phyloP scores from a whole-genome alignment of 2,797 vertebrate genomes.

The Helarctos malayanus region DNA sequence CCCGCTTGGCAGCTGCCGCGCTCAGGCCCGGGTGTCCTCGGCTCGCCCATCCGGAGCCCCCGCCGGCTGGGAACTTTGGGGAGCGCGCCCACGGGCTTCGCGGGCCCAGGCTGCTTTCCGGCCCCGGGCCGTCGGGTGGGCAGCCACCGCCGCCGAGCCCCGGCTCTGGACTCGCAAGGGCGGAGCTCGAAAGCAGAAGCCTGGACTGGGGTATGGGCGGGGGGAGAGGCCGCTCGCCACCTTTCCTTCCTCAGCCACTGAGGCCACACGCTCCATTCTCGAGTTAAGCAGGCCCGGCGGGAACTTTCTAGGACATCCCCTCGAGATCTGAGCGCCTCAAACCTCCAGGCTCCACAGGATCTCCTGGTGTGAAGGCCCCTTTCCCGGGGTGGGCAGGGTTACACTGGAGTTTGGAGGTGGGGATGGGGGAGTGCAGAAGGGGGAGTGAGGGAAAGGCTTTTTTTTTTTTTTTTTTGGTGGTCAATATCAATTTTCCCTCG shows the following conservation, averaged over 20 bases:
- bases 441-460: constrained; percentile 3
- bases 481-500: constrained; percentile 79
- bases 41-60: background rate
- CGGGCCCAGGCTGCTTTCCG: background rate
- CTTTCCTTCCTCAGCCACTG: background rate
- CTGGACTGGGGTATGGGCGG: background rate
- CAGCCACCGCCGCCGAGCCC: background rate
- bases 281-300: background rate
- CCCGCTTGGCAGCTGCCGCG: background rate
- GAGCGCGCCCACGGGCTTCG: background rate
- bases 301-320: constrained; percentile 60
- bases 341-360: background rate
- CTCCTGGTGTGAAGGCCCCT: background rate
- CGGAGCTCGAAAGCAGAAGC: background rate
- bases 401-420: background rate
- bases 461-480: constrained; percentile 52
- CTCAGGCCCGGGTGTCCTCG: background rate
- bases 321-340: background rate
- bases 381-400: background rate
- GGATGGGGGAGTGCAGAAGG: background rate
- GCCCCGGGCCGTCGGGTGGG: background rate
- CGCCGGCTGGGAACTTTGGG: background rate
- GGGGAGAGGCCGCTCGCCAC: background rate
- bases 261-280: background rate
- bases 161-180: background rate